Base-by-base conservation (phyloP, 2,113 vertebrate genomes). In the Nerophis ophidion region DNA sequence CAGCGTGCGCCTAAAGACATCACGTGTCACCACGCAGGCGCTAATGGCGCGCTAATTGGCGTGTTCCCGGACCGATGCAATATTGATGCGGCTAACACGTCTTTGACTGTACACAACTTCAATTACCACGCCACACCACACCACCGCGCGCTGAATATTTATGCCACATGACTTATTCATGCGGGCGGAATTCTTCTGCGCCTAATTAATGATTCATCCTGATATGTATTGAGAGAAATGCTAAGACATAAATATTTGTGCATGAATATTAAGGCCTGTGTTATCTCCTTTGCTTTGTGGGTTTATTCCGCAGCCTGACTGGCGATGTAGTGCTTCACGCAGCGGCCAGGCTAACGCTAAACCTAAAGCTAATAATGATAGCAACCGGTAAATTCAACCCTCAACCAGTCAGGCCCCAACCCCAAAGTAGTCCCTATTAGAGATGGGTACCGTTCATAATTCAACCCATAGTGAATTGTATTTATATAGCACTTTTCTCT, bases 221-320 rank as follows among this genome's bases (percentile, higher is more conserved):
- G 73, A 83, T 82, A 77, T n/a, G n/a, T 74, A 86, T 74, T 78
- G 80, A 72, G 80, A 72, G 52, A 80, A 82, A 81, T 71, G 84
- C 74, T 80, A 81, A 74, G 68, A 83, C 76, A 85, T 85, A 83
- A 86, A 85, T 83, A 81, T 88, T 83, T 82, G 77, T 53, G 69
- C 80, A 77, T 79, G 64, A 76, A 83, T 86, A 81, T 88, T 83
- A 76, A 84, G 81, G 63, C 60, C 68, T 61, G 59, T 54, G 57
- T 77, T 75, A 79, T 53, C 63, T 64, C 10, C 57, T 26, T 46
- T 65, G 38, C n/a, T 81, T 74, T 70, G 48, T 65, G 33, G 63
- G 57, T 65, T 52, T 65, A 54, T 73, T 71, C 80, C 57, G 46
- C 65, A 73, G 68, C 26, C 26, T 26, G 3, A 26, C 26, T 26